These are phyloP conservation scores for Rhysida immarginata DNA, from an alignment of 1,140 invertebrate species.

Conservation along the genomic window DNA sequence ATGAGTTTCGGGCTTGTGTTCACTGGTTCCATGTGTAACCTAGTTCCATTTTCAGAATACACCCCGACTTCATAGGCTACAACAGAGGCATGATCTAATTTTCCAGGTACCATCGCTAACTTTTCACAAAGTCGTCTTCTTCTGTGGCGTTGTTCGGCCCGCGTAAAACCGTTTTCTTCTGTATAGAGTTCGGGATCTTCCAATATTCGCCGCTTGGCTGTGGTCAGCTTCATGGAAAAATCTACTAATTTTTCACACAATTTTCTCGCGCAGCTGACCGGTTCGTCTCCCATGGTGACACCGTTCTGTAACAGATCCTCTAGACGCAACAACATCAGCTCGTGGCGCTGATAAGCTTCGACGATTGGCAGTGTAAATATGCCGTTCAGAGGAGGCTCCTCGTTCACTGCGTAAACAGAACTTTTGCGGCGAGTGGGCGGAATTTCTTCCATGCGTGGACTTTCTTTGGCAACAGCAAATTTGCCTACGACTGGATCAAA, in stretches of 20 bases:
- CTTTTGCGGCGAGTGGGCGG: slow-evolving; percentile 17
- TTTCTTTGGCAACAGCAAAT: slow-evolving; percentile 51
- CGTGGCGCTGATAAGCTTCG: slow-evolving; percentile 62
- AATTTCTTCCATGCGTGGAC: slow-evolving; percentile 11
- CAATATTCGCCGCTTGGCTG: slow-evolving; percentile 57
- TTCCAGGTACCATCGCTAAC: slow-evolving; percentile 65
- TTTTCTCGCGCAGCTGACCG: slow-evolving; percentile 37
- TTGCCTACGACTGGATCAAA: slow-evolving; percentile 89
- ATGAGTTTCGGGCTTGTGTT: background rate
- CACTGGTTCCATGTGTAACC: background rate
- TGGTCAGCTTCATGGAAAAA: slow-evolving; percentile 57
- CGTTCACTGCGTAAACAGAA: slow-evolving; percentile 5
- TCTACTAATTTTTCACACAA: slow-evolving; percentile 59
- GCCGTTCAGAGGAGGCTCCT: slow-evolving; percentile 7
- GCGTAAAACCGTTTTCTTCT: slow-evolving; percentile 34
- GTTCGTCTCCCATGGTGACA: slow-evolving; percentile 39
- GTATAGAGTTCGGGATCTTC: slow-evolving; percentile 68
- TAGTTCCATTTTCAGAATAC: background rate
- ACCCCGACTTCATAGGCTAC: slow-evolving; percentile 59
- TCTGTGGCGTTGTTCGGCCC: slow-evolving; percentile 45
- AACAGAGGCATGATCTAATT: slow-evolving; percentile 78
- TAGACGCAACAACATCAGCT: slow-evolving; percentile 58
- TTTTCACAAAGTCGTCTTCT: slow-evolving; percentile 53
- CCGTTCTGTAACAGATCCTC: slow-evolving; percentile 62
- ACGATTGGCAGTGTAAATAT: slow-evolving; percentile 46